Percentiles rank a stretch among this genome's conserved stretches.
Conservation (phyloP, 1,140 invertebrate species). For the Meloidogyne hapla region DNA sequence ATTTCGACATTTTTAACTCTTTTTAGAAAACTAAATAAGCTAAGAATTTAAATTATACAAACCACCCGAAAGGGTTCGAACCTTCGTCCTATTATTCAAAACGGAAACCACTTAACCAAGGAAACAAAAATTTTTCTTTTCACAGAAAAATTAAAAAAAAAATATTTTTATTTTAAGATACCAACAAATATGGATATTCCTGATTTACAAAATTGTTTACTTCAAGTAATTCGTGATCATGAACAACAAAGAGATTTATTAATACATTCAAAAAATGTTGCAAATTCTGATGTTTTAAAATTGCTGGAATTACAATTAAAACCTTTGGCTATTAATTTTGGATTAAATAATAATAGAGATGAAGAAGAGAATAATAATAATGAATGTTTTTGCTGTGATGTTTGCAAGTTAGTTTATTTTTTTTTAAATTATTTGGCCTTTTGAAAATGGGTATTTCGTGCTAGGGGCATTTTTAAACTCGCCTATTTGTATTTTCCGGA, state of each 20-base stretch:
- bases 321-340: constrained; percentile 9
- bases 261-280: constrained; percentile 39
- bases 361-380: not conserved
- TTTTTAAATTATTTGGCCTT: not conserved
- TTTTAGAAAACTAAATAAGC: too few species aligned
- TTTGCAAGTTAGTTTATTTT: constrained; percentile 2
- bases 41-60: too few species aligned
- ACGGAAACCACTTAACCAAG: too few species aligned
- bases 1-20: too few species aligned
- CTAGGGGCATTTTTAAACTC: too few species aligned
- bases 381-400: constrained; percentile 1
- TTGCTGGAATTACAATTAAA: constrained; percentile 30
- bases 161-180: constrained; percentile 70
- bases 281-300: constrained; percentile 27
- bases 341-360: not conserved
- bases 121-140: not conserved
- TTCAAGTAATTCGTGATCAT: constrained; percentile 92
- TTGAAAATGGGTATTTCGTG: not conserved
- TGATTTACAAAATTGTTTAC: constrained; percentile 82
- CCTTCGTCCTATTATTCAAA: too few species aligned
- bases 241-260: constrained; percentile 75
- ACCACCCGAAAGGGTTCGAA: too few species aligned
- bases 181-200: constrained; percentile 80
- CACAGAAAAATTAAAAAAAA: not conserved
- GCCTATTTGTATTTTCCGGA: too few species aligned